Conservation (phyloP, 2,797 vertebrate species). For the Passerculus sandwichensis region DNA sequence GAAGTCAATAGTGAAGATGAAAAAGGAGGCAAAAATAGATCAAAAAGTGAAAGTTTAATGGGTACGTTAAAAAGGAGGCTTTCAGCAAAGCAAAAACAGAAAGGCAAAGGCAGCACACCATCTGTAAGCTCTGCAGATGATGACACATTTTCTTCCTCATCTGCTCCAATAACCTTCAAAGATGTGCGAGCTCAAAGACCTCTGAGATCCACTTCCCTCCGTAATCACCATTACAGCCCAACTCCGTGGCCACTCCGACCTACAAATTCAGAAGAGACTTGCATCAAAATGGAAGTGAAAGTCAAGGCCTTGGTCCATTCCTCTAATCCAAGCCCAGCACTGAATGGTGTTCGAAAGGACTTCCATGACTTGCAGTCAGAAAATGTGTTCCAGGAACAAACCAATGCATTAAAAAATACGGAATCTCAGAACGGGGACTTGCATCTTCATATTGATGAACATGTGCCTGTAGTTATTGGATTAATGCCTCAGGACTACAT, state of each 20-base stretch:
- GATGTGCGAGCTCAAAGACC: slow-evolving; percentile 92
- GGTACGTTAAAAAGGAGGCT: slow-evolving; percentile 94
- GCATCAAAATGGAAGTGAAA: slow-evolving; percentile 95
- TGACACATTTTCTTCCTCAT: slow-evolving; percentile 93
- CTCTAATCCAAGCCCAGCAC: slow-evolving; percentile 88
- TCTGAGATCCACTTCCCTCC: slow-evolving; percentile 90
- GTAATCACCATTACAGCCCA: slow-evolving; percentile 96
- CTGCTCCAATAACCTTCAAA: slow-evolving; percentile 92
- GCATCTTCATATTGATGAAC: slow-evolving; percentile 92
- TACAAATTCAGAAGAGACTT: slow-evolving; percentile 91
- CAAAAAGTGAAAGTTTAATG: slow-evolving; percentile 95
- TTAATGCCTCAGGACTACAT: slow-evolving; percentile 98
- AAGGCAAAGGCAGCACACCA: slow-evolving; percentile 87
- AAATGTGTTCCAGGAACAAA: slow-evolving; percentile 87
- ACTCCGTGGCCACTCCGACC: slow-evolving; percentile 95
- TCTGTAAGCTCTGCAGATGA: slow-evolving; percentile 87
- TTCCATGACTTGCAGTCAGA: slow-evolving; percentile 91
- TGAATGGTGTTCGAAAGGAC: slow-evolving; percentile 93
- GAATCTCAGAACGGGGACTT: slow-evolving; percentile 88
- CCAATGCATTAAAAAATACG: slow-evolving; percentile 82
- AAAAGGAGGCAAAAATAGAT: slow-evolving; percentile 87
- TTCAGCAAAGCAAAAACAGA: slow-evolving; percentile 93
- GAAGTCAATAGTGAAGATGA: slow-evolving; percentile 89
- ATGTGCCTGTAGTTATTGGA: slow-evolving; percentile 96
- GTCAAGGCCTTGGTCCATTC: slow-evolving; percentile 97